phyloP scores from a whole-genome alignment of 2,113 vertebrate genomes.

The Orientallactaga bullata region DNA sequence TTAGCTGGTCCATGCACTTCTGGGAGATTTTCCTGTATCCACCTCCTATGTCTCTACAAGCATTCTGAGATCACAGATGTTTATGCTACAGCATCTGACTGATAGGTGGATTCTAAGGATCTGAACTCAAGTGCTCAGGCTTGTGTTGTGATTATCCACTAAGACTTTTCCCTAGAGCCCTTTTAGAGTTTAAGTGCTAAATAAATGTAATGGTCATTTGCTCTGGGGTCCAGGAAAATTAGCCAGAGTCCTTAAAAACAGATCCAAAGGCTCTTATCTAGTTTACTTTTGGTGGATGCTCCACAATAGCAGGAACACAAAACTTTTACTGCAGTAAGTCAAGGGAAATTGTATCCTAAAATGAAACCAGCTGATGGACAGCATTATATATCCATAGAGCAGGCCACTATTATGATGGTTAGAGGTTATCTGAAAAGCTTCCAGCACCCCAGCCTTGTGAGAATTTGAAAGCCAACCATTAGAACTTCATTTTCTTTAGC shows the following conservation, averaged over 20 bases:
- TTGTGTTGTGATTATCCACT: too few species aligned
- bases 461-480: constrained; percentile 7
- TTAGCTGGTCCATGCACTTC: too few species aligned
- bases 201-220: neutral
- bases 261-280: neutral
- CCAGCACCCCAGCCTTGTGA: neutral
- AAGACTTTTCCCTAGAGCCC: too few species aligned
- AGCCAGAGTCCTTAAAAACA: neutral
- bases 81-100: too few species aligned
- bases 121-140: too few species aligned
- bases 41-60: too few species aligned
- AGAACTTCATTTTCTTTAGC: neutral
- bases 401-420: neutral
- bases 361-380: neutral
- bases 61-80: too few species aligned
- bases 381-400: neutral
- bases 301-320: neutral
- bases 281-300: neutral
- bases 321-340: neutral
- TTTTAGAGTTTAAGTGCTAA: neutral
- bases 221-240: neutral
- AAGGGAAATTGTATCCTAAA: neutral
- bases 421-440: neutral
- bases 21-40: too few species aligned
- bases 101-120: too few species aligned